phyloP scores from a whole-genome alignment of 2,888 invertebrate genomes.

The Octodonta nipae region DNA sequence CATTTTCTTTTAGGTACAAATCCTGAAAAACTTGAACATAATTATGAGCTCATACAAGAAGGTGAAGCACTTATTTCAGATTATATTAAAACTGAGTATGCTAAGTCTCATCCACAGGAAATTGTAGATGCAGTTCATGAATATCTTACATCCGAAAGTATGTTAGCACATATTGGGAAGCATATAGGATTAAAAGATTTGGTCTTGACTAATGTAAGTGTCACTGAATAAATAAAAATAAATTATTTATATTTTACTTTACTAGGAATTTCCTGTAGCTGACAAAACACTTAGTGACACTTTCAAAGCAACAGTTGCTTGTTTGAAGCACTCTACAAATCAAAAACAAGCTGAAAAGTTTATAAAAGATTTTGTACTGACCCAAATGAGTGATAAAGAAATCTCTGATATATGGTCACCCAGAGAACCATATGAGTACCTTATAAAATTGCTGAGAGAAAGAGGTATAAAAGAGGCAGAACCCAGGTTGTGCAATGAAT shows the following conservation, averaged over 20 bases:
- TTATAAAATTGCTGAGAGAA: constrained; percentile 49
- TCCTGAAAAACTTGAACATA: too few species aligned
- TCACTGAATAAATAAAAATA: not conserved
- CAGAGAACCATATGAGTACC: constrained; percentile 60
- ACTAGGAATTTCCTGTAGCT: constrained; percentile 59
- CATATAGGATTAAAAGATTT: constrained; percentile 75
- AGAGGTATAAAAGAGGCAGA: constrained; percentile 47
- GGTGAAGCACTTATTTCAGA: constrained; percentile 54
- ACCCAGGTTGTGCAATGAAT: constrained; percentile 66
- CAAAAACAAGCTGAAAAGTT: constrained; percentile 56
- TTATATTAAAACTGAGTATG: constrained; percentile 49
- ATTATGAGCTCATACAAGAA: constrained; percentile 50
- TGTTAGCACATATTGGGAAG: constrained; percentile 56
- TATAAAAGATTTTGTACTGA: constrained; percentile 75
- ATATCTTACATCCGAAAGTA: constrained; percentile 50
- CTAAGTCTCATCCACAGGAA: constrained; percentile 63
- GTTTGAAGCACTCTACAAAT: constrained; percentile 54
- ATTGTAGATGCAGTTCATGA: constrained; percentile 55
- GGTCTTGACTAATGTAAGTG: constrained; percentile 61
- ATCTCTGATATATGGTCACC: constrained; percentile 73
- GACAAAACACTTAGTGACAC: constrained; percentile 53
- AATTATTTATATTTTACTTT: constrained; percentile 4
- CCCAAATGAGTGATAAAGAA: constrained; percentile 72
- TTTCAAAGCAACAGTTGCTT: constrained; percentile 71
- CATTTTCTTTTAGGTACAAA: not conserved